These are phyloP conservation scores for Mizuhopecten yessoensis DNA, from an alignment of 1,140 invertebrate genomes.

Conservation along the genomic window DNA sequence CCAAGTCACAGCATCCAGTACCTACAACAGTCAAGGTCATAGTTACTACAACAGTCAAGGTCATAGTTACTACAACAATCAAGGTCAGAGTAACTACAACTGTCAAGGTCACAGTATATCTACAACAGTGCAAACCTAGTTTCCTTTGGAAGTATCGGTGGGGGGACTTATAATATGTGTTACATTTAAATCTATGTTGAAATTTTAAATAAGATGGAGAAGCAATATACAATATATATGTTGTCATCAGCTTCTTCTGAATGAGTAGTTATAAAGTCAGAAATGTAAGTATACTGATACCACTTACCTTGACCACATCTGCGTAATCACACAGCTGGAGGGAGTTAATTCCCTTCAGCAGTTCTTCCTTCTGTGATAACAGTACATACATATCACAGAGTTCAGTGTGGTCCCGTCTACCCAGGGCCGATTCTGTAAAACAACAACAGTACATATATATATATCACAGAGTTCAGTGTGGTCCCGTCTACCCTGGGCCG, in stretches of 20 bases:
- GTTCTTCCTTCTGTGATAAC: slow-evolving; percentile 8
- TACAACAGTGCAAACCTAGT: slow-evolving; percentile 60
- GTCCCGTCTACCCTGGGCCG: background rate
- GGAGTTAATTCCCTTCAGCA: background rate
- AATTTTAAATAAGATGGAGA: too few relatives aligned
- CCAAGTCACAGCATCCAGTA: slow-evolving; percentile 45
- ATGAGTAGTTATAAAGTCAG: too few relatives aligned
- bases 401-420: background rate
- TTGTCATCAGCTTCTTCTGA: too few relatives aligned
- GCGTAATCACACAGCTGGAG: background rate
- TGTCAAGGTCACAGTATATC: too few relatives aligned
- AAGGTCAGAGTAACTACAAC: too few relatives aligned
- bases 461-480: background rate
- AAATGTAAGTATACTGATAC: background rate
- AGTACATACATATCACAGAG: background rate
- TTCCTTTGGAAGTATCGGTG: too few relatives aligned
- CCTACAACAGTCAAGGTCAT: too few relatives aligned
- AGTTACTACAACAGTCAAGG: background rate
- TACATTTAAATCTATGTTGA: too few relatives aligned
- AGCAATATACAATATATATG: too few relatives aligned
- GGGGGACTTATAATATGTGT: too few relatives aligned
- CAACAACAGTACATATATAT: background rate
- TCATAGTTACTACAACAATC: too few relatives aligned
- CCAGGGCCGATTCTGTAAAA: background rate
- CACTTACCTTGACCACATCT: background rate